A percentile compares a stretch with the other conserved stretches of the same genome.
Evolutionary conservation across 2,113 vertebrate genomes (phyloP).

Genomic region (Crotalus horridus): DNA sequence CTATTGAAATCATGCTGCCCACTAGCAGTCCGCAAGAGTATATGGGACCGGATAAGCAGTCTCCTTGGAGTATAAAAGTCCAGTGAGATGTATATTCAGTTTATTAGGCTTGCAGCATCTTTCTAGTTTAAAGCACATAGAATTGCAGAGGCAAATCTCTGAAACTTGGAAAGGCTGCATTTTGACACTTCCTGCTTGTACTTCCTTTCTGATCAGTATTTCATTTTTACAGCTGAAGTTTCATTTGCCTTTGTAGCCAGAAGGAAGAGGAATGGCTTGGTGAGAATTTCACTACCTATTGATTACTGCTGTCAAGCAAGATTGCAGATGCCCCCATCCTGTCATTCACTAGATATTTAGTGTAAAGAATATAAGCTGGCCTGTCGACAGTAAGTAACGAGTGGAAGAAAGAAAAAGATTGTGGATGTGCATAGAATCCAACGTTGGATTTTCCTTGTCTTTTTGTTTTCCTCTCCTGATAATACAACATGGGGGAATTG

Average conservation of each 20-base stretch:
- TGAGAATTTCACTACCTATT: constrained; percentile 25
- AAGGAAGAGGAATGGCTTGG: constrained; percentile 1
- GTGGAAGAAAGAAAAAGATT: not conserved
- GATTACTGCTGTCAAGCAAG: constrained; percentile 20
- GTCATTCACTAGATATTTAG: constrained; percentile 13
- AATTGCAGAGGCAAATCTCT: not conserved
- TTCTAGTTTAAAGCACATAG: not conserved
- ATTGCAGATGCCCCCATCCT: constrained; percentile 4
- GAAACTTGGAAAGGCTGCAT: not conserved
- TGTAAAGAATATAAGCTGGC: not conserved
- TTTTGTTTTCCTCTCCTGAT: not conserved
- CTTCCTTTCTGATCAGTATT: not conserved
- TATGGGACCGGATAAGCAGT: not conserved
- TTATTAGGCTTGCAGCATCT: not conserved
- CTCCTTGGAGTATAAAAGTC: not conserved
- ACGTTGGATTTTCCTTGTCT: not conserved
- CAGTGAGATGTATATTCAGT: not conserved
- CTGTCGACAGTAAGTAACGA: constrained; percentile 4
- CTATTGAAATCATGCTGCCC: not conserved
- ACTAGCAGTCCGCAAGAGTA: not conserved
- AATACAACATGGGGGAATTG: not conserved
- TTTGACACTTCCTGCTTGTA: not conserved
- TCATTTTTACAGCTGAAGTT: constrained; percentile 9
- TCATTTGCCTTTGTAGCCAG: constrained; percentile 23
- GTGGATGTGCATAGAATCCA: not conserved